Base-by-base conservation (phyloP, 2,797 vertebrate genomes). In the Xenopus petersii region DNA sequence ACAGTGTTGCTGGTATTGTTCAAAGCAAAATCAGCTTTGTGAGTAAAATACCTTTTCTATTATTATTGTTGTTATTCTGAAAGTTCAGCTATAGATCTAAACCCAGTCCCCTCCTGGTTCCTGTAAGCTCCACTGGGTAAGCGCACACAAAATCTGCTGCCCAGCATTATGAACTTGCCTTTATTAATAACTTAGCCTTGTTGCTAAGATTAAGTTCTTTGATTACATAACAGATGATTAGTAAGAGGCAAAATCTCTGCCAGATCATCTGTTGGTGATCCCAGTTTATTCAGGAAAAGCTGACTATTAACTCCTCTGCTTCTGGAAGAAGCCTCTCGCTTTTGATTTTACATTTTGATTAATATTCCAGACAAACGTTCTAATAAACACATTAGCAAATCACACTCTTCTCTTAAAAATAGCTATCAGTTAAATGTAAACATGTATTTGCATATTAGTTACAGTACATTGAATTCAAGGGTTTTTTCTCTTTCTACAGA, bases 181-280 rank as follows among this genome's bases (percentile, higher is more conserved):
- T 58, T 79, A 74, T 74, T 79, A 74, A 79, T 79, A 79, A 79
- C 71, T 66, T 64, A 54, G 71, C 61, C 10, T 67, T 36, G 55
- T 74, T 79, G 77, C 71, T 70, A 79, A 79, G 77, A 74, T 79
- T 74, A 79, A 74, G 60, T 54, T 79, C 71, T 79, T 55, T 74
- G 71, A 68, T 79, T 73, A 74, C 66, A 70, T 73, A 79, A 79
- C 71, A 10, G 42, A 79, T 79, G 71, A 79, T 79, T 79, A 79
- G 51, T 51, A 54, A 69, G 61, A 69, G 55, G 66, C 61, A 70
- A 69, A 74, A 63, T 78, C 76, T 78, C 76, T 70, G 66, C 66
- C 71, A 73, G 71, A 70, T 79, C 71, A 79, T 70, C 67, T 74
- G 71, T 46, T 70, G 61, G 62, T 60, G 77, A 79, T 74, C 71